Percentiles rank a stretch among this genome's conserved stretches.
phyloP scores from a whole-genome alignment of 92 coral and sea anemone species.

The Scolanthus callimorphus region DNA sequence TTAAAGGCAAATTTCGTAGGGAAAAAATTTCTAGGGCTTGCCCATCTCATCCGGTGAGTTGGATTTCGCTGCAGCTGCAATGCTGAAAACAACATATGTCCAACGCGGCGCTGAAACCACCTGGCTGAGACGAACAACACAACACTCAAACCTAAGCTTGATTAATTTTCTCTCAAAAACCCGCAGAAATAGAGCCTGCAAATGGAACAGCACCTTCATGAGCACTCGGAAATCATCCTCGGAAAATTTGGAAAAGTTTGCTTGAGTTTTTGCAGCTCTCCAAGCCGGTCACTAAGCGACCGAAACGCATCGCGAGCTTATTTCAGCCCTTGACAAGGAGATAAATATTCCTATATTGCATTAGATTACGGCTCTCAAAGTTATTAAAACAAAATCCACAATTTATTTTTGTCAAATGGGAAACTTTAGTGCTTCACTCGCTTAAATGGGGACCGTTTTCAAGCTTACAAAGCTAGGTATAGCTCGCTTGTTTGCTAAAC shows the following conservation, averaged over 20 bases:
- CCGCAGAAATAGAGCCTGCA: constrained; percentile 25
- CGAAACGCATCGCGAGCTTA: constrained; percentile 55
- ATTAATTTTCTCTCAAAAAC: constrained; percentile 41
- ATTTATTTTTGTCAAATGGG: constrained; percentile 5
- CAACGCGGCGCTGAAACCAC: constrained; percentile 67
- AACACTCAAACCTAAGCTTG: constrained; percentile 33
- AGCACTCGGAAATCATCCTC: neutral
- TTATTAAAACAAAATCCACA: constrained; percentile 57
- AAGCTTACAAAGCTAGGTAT: too few species aligned
- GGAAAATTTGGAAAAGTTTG: constrained; percentile 1
- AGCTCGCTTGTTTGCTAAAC: too few species aligned
- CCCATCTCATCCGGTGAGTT: constrained; percentile 83
- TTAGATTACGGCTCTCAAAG: constrained; percentile 40
- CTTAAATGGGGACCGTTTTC: too few species aligned
- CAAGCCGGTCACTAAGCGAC: constrained; percentile 82
- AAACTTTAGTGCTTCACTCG: neutral
- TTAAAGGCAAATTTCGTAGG: constrained; percentile 41
- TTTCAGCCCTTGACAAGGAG: constrained; percentile 60
- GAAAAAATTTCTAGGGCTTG: constrained; percentile 55
- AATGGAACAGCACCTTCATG: constrained; percentile 6
- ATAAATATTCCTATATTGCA: constrained; percentile 69
- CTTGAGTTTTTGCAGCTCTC: constrained; percentile 17
- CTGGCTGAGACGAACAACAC: constrained; percentile 82
- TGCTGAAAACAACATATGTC: constrained; percentile 91
- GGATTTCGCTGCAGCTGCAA: constrained; percentile 89